These are phyloP conservation scores for Leucophora obtusa DNA, from an alignment of 2,888 invertebrate species.

Conservation along the genomic window DNA sequence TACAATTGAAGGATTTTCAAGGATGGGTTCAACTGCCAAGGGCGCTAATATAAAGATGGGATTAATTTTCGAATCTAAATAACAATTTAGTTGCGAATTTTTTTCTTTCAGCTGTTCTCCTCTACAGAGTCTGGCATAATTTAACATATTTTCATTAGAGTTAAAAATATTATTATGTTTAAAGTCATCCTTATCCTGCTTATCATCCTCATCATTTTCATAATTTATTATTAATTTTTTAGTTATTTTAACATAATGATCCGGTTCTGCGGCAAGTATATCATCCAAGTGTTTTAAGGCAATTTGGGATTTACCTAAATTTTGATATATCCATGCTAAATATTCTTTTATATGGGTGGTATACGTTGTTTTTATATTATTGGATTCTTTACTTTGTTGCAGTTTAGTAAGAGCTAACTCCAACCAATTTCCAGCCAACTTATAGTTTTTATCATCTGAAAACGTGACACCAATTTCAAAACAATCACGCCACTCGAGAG, in stretches of 20 bases:
- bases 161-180: too few species aligned
- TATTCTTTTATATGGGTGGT: constrained; percentile 68
- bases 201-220: background rate
- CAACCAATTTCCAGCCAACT: constrained; percentile 67
- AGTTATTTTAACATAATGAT: constrained; percentile 50
- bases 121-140: constrained; percentile 68
- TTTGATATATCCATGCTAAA: constrained; percentile 66
- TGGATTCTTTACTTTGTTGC: background rate
- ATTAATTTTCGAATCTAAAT: constrained; percentile 74
- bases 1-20: constrained; percentile 87
- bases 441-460: constrained; percentile 62
- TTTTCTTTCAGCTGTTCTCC: constrained; percentile 52
- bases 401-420: constrained; percentile 41
- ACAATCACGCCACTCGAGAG: constrained; percentile 67
- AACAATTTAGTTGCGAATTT: constrained; percentile 58
- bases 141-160: constrained; percentile 6
- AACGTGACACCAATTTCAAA: constrained; percentile 69
- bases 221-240: constrained; percentile 10
- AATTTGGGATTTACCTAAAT: constrained; percentile 64
- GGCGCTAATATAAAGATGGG: constrained; percentile 87
- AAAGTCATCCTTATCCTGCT: too few species aligned
- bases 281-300: constrained; percentile 58
- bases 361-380: constrained; percentile 17
- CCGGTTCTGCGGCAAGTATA: constrained; percentile 54
- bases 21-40: constrained; percentile 88